These are phyloP conservation scores for Pygmarrhopalites habei DNA, from an alignment of 1,140 invertebrate genomes.

Conservation along the genomic window DNA sequence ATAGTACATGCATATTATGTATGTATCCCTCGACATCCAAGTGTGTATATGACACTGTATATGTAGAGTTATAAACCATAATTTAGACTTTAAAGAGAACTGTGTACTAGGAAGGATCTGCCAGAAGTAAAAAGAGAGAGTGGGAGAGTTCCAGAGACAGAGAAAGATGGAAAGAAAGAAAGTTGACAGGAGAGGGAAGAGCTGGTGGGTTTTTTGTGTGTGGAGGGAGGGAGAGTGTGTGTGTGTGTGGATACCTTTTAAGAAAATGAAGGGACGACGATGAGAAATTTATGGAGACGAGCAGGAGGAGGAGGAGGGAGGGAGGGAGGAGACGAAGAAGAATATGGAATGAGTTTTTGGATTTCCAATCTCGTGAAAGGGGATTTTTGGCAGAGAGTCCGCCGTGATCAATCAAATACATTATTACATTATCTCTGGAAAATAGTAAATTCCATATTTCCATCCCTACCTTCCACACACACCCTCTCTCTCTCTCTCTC, in stretches of 20 bases:
- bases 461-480: background rate
- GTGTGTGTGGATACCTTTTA: constrained; percentile 20
- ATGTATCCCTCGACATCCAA: too few species aligned
- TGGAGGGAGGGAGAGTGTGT: background rate
- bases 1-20: too few species aligned
- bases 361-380: constrained; percentile 31
- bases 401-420: constrained; percentile 27
- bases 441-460: constrained; percentile 18
- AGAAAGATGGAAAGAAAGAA: too few species aligned
- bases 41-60: too few species aligned
- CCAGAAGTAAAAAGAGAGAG: too few species aligned
- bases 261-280: constrained; percentile 25
- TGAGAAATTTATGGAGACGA: constrained; percentile 14
- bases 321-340: constrained; percentile 5
- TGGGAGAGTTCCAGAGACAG: too few species aligned
- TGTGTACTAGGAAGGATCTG: too few species aligned
- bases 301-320: background rate
- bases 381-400: constrained; percentile 30
- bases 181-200: background rate
- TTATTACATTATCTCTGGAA: constrained; percentile 31
- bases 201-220: background rate
- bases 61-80: too few species aligned
- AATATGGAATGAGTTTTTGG: constrained; percentile 28
- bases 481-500: too few species aligned
- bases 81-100: too few species aligned